These are phyloP conservation scores for Sialis lutaria DNA, from an alignment of 2,888 invertebrate species.

Conservation along the genomic window DNA sequence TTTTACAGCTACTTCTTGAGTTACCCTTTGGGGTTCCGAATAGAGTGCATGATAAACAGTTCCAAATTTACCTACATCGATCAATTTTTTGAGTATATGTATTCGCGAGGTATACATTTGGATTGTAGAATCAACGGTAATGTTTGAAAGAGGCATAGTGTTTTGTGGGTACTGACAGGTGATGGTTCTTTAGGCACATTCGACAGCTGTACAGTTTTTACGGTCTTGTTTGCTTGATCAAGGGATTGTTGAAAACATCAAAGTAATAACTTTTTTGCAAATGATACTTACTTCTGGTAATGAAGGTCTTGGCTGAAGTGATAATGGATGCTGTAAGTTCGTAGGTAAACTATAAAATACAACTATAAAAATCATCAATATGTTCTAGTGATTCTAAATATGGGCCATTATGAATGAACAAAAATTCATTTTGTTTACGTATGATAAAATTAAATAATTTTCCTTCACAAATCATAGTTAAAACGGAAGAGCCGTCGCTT, in stretches of 20 bases:
- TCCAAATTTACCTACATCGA: slow-evolving; percentile 88
- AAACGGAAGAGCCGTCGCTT: slow-evolving; percentile 61
- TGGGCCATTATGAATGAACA: slow-evolving; percentile 86
- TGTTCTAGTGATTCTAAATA: too few relatives aligned
- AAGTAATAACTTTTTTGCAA: slow-evolving; percentile 8
- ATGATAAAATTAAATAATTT: slow-evolving; percentile 72
- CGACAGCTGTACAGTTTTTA: neutral
- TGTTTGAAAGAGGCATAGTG: too few relatives aligned
- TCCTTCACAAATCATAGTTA: slow-evolving; percentile 61
- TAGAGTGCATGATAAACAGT: slow-evolving; percentile 64
- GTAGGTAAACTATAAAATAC: too few relatives aligned
- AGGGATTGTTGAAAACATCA: slow-evolving; percentile 45
- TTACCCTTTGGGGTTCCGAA: slow-evolving; percentile 19
- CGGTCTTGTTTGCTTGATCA: slow-evolving; percentile 25
- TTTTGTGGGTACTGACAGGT: too few relatives aligned
- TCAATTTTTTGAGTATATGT: slow-evolving; percentile 46
- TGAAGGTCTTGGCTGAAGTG: slow-evolving; percentile 67
- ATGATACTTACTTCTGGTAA: slow-evolving; percentile 41
- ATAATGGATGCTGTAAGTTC: too few relatives aligned
- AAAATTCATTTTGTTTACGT: slow-evolving; percentile 44
- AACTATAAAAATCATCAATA: too few relatives aligned
- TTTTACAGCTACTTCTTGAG: slow-evolving; percentile 64
- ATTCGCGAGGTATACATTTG: slow-evolving; percentile 52
- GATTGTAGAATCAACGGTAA: too few relatives aligned
- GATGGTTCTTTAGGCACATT: neutral